Evolutionary conservation across 1,140 invertebrate genomes (phyloP), one percentile per base, ranked within the genome.

Genomic region (Drosophila kohkoa): DNA sequence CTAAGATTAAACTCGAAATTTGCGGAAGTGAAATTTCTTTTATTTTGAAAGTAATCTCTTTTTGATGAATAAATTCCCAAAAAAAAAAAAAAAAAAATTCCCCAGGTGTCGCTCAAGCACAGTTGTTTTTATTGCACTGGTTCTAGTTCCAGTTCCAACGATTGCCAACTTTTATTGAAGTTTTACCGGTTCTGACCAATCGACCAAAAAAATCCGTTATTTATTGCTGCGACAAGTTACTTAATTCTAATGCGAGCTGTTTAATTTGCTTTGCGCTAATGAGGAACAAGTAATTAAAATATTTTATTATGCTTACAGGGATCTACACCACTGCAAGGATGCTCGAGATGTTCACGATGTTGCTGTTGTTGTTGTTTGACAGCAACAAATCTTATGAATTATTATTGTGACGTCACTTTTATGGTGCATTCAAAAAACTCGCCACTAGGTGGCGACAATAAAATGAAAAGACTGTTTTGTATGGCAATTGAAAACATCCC

Each of bases 221-320:
- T 10, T 41, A 13, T 43, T 65, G 66, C 58, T 60, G 46, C 51
- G 38, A 63, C 46, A 41, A 35, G 20, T 25, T 25, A 25, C 20
- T 10, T 10, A 55, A 11, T 43, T 32, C 8, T 20, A 10, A 49
- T 49, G 5, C n/a, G 7, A 25, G 32, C 54, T 41, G 32, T 48
- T 38, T 16, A 38, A 20, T 49, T 20, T 48, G 13, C 30, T 2
- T 20, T 48, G 13, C 30, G 1, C 30, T 30, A 13, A 3, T 10
- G 35, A 38, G 30, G 41, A 35, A 48, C 46, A 3, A 11, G 30
- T 30, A 5, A 58, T 41, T 48, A 68, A 68, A 4, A n/a, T 1
- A 1, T 16, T 51, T 59, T 43, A 43, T 51, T 60, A 68, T 68
- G 66, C 58, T 68, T 68, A 68, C 66, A 68, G 66, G 28, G 38